Evolutionary conservation across 2,888 invertebrate species (phyloP).

Genomic region (Euzophera pinguis): DNA sequence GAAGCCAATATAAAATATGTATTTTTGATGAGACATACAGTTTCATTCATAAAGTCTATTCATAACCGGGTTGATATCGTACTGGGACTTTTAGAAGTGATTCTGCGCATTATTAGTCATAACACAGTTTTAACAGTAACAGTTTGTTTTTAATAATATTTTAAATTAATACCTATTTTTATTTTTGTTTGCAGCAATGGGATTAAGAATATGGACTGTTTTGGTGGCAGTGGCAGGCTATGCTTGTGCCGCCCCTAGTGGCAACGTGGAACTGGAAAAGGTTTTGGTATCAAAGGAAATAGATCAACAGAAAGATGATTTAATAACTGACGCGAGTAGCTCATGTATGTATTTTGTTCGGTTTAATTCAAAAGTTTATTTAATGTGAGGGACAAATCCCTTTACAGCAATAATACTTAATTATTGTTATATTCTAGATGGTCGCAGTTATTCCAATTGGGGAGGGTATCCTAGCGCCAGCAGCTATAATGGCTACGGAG

Average conservation of each 20-base stretch:
- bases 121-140: no score
- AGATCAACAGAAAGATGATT: constrained; percentile 40
- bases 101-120: no score
- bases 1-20: no score
- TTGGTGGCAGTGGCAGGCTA: constrained; percentile 31
- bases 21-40: no score
- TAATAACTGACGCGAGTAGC: constrained; percentile 61
- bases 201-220: constrained; percentile 27
- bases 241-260: constrained; percentile 35
- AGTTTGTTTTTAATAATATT: no score
- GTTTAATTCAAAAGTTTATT: no score
- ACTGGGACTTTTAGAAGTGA: no score
- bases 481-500: constrained; percentile 30
- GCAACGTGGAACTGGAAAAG: constrained; percentile 23
- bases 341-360: constrained; percentile 43
- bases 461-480: constrained; percentile 47
- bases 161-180: no score
- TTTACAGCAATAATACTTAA: background rate
- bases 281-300: constrained; percentile 19
- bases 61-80: no score
- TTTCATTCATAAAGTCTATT: no score
- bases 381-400: no score
- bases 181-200: constrained; percentile 42
- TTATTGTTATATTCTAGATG: constrained; percentile 34
- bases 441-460: constrained; percentile 53